phyloP scores from a whole-genome alignment of 2,888 invertebrate genomes.

The Cryptocephalus primarius region DNA sequence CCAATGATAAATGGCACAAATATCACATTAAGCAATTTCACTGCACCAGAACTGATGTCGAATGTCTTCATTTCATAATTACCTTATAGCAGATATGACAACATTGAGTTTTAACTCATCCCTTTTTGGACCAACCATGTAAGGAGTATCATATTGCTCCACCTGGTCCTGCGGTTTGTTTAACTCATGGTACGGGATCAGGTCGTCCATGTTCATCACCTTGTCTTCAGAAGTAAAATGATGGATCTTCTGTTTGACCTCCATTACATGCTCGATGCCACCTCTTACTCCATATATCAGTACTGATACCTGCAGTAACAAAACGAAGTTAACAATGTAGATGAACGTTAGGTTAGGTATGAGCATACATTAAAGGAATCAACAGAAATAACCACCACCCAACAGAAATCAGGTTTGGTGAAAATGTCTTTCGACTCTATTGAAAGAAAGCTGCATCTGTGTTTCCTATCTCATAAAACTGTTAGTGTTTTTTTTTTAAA shows the following conservation, averaged over 20 bases:
- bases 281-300: conserved; percentile 59
- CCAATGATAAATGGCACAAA: too few species aligned
- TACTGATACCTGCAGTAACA: conserved; percentile 40
- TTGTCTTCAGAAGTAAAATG: conserved; percentile 60
- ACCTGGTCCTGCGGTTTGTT: conserved; percentile 39
- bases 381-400: too few species aligned
- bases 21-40: too few species aligned
- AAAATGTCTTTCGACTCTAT: too few species aligned
- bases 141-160: conserved; percentile 30
- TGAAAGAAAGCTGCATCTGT: too few species aligned
- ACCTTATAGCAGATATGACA: conserved; percentile 54
- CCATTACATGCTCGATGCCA: conserved; percentile 63
- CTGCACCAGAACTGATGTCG: too few species aligned
- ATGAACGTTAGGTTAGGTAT: too few species aligned
- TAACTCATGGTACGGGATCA: conserved; percentile 67
- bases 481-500: too few species aligned
- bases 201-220: conserved; percentile 63
- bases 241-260: conserved; percentile 59
- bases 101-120: conserved; percentile 68
- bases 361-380: too few species aligned
- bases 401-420: too few species aligned
- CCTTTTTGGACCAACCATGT: conserved; percentile 54
- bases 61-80: conserved; percentile 1
- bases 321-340: too few species aligned
- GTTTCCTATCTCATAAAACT: too few species aligned